A percentile compares a stretch with the other conserved stretches of the same genome.
phyloP scores from a whole-genome alignment of 2,888 invertebrate species.

The Aricia artaxerxes region DNA sequence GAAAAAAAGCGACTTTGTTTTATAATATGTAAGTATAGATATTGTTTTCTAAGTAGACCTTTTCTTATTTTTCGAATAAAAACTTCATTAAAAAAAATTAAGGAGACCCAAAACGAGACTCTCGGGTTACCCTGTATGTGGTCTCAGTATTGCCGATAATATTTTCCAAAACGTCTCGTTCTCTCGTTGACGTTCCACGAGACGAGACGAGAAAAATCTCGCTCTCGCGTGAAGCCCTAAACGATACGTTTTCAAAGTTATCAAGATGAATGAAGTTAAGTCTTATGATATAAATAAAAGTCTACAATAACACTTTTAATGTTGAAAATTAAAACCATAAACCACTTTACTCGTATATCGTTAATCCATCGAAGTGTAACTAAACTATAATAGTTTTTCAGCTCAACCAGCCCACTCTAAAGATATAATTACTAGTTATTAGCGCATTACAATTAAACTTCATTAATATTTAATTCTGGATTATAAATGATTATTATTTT shows the following conservation, averaged over 20 bases:
- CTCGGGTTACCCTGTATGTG: too few relatives aligned
- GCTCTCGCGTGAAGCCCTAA: too few relatives aligned
- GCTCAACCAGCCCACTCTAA: background rate
- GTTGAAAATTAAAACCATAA: background rate
- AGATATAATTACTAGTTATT: background rate
- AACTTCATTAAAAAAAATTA: too few relatives aligned
- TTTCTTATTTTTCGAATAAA: too few relatives aligned
- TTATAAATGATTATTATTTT: background rate
- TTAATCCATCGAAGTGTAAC: background rate
- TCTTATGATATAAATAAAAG: background rate
- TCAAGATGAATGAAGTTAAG: background rate
- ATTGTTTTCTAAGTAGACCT: too few relatives aligned
- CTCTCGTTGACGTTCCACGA: too few relatives aligned
- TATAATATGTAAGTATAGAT: too few relatives aligned
- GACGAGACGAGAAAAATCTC: too few relatives aligned
- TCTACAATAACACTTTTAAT: background rate
- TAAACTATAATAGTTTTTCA: slow-evolving; percentile 3
- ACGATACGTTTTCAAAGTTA: background rate
- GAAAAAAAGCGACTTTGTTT: too few relatives aligned
- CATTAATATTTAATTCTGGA: background rate
- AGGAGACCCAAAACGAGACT: too few relatives aligned
- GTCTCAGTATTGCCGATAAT: too few relatives aligned
- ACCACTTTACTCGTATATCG: background rate
- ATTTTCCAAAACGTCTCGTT: too few relatives aligned
- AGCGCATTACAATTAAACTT: background rate